Evolutionary conservation across 2,888 invertebrate genomes (phyloP), one percentile per base, ranked within the genome.

Genomic region (Synanthedon tipuliformis): DNA sequence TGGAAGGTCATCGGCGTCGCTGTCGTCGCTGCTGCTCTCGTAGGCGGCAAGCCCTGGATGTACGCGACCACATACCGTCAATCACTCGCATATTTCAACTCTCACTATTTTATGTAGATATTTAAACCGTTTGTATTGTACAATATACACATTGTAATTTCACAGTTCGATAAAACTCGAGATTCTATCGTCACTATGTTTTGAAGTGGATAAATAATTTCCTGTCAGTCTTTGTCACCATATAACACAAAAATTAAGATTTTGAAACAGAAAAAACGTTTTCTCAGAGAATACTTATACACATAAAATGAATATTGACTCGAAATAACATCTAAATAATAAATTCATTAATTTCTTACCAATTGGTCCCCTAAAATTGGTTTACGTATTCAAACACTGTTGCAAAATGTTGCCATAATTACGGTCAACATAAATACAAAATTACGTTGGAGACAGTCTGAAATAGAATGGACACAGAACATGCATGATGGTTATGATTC

Each of bases 1-100:
- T 2, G 65, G 71, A 50, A 87, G 86, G 5, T 81, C 80, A 18
- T 86, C 89, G 8, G 73, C 79, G 12, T 71, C 83, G 59, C 89
- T 89, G 60, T 89, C 91, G 52, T 90, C 91, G 62, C 91, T 92
- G 78, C 92, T 93, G 76, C 92, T 92, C 69, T 92, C 94, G 81
- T 95, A 95, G 63, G 92, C 94, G 73, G 93, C 95, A 88, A 95
- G 90, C 73, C 95, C 95, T 94, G 91, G 78, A 62, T 49, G 23
- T 12, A 12, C 18, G 16, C 16, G 12, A 49, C 18, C 13, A 23
- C 23, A 49, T 49, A 16, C 15, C 18, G 49, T 18, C 49, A 16
- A 13, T 8, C 23, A 23, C 15, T 13, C 13, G 3, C n/a, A n/a
- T 13, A 45, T 45, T 34, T 34, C 34, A 34, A 34, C 34, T 34